Conservation (phyloP, 2,113 vertebrate species). For the Ictalurus punctatus region DNA sequence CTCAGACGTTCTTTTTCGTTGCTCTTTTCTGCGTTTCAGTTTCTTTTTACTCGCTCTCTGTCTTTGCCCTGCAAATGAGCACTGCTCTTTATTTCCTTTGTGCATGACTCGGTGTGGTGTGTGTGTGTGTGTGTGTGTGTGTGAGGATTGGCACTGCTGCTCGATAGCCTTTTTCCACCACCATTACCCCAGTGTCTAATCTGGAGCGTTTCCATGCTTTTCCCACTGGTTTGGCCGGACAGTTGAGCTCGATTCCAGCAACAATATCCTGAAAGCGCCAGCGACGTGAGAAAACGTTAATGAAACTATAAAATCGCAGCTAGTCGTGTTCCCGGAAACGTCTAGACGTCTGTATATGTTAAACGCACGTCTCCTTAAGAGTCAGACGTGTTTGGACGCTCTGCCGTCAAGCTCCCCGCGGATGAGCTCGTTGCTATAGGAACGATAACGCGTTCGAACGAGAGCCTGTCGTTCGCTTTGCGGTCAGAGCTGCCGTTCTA, state of each 20-base stretch:
- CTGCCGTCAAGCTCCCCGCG: background rate
- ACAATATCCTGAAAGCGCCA: background rate
- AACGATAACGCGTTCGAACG: background rate
- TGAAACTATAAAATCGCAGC: background rate
- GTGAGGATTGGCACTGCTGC: constrained; percentile 51
- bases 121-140: background rate
- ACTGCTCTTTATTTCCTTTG: constrained; percentile 2
- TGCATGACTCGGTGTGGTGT: background rate
- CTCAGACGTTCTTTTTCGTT: background rate
- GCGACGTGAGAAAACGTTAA: no score
- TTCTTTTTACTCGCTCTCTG: background rate
- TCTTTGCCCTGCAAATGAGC: constrained; percentile 51
- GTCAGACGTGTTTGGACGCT: background rate
- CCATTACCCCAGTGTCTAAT: background rate
- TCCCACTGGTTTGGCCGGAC: background rate
- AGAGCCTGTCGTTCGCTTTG: background rate
- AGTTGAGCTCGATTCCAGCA: background rate
- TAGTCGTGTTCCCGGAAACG: background rate
- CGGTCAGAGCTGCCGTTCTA: no score
- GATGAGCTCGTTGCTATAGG: background rate
- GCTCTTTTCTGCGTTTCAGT: constrained; percentile 6
- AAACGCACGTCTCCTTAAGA: background rate
- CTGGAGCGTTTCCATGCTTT: background rate
- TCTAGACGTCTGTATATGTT: no score
- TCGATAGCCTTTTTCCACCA: background rate